These are phyloP conservation scores for Chouioia cunea DNA, from an alignment of 2,888 invertebrate genomes.

Conservation along the genomic window DNA sequence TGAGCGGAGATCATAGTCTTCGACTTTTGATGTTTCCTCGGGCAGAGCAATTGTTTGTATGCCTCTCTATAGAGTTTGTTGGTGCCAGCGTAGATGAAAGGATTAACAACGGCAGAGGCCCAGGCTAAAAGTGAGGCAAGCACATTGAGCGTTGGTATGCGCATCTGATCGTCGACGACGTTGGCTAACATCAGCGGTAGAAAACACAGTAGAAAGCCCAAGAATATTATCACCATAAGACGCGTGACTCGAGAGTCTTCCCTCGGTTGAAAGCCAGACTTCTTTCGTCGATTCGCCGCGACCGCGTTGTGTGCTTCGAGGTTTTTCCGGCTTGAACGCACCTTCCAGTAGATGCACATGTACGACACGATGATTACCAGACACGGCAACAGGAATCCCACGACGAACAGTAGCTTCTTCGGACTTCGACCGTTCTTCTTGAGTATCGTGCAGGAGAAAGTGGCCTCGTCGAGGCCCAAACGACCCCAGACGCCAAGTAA, in stretches of 20 bases:
- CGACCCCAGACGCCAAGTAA: conserved; percentile 87
- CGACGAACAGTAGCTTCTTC: conserved; percentile 85
- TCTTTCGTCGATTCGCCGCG: conserved; percentile 39
- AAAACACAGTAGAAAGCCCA: conserved; percentile 88
- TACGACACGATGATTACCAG: conserved; percentile 87
- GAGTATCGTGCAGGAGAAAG: conserved; percentile 91
- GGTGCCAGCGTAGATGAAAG: conserved; percentile 90
- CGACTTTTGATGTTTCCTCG: conserved; percentile 42
- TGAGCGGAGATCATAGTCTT: conserved; percentile 29
- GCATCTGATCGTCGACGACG: conserved; percentile 84
- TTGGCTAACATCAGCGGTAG: conserved; percentile 90
- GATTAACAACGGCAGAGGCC: conserved; percentile 92
- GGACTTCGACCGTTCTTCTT: conserved; percentile 83
- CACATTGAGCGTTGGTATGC: conserved; percentile 82
- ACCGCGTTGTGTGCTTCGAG: conserved; percentile 80
- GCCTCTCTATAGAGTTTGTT: conserved; percentile 82
- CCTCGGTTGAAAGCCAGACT: conserved; percentile 68
- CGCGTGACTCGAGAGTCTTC: conserved; percentile 87
- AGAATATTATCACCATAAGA: conserved; percentile 89
- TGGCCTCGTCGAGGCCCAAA: conserved; percentile 82
- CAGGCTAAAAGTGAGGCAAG: conserved; percentile 89
- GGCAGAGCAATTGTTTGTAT: conserved; percentile 63
- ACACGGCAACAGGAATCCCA: conserved; percentile 88
- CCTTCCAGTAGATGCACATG: conserved; percentile 87
- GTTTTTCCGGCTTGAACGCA: conserved; percentile 80